These are phyloP conservation scores for Osmerus mordax DNA, from an alignment of 2,113 vertebrate genomes.

Conservation along the genomic window DNA sequence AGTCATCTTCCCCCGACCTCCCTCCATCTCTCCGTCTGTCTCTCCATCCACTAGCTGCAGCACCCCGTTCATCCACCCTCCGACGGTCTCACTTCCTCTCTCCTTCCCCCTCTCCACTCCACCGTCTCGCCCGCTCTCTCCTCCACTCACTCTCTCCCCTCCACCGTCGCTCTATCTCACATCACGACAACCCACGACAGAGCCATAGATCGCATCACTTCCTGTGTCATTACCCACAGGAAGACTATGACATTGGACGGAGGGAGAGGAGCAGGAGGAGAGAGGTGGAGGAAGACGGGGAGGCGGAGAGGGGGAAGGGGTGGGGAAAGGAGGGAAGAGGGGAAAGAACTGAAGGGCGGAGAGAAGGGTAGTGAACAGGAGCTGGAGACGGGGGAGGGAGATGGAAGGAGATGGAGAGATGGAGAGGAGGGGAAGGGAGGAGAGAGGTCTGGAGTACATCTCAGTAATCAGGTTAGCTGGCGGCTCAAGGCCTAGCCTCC, in stretches of 20 bases:
- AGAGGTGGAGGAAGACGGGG: conserved; percentile 25
- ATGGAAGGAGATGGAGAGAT: conserved; percentile 2
- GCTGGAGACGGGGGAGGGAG: conserved; percentile 28
- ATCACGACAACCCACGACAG: neutral
- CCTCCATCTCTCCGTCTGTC: conserved; percentile 13
- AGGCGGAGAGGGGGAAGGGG: conserved; percentile 34
- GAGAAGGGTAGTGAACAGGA: conserved; percentile 18
- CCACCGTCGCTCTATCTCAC: conserved; percentile 19
- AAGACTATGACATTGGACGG: neutral
- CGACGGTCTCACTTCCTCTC: conserved; percentile 43
- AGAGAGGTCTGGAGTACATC: conserved; percentile 64
- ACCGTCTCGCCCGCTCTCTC: conserved; percentile 17
- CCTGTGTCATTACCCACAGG: neutral
- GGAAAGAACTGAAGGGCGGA: conserved; percentile 4
- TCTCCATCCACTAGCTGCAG: neutral
- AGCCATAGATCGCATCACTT: conserved; percentile 3
- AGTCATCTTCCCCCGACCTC: conserved; percentile 67
- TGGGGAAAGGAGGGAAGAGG: conserved; percentile 19
- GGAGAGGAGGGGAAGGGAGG: conserved; percentile 23
- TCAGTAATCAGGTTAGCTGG: conserved; percentile 79
- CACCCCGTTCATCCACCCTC: conserved; percentile 37
- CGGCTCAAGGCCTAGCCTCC: conserved; percentile 71
- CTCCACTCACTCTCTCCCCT: neutral
- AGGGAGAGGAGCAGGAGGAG: conserved; percentile 11
- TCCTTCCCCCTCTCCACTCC: conserved; percentile 19